phyloP scores from a whole-genome alignment of 2,797 vertebrate genomes.

The Neomorphus geoffroyi region DNA sequence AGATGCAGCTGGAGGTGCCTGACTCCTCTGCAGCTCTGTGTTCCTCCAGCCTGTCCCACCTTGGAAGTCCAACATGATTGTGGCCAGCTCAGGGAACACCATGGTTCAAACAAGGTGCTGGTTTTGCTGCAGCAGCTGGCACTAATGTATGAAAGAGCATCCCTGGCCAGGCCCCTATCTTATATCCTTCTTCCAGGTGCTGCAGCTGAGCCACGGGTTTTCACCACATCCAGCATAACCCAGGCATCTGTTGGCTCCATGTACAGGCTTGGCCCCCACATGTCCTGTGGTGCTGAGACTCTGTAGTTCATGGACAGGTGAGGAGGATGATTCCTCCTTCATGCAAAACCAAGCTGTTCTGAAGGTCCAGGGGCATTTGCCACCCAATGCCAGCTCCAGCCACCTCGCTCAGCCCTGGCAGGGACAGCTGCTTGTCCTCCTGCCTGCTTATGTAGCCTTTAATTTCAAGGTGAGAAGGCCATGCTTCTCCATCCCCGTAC shows the following conservation, averaged over 20 bases:
- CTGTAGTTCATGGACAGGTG: background rate
- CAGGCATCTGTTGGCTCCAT: background rate
- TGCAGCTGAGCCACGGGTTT: rapidly evolving
- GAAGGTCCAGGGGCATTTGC: background rate
- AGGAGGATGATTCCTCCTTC: background rate
- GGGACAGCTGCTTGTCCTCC: background rate
- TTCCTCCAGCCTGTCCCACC: background rate
- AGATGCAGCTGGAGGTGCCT: background rate
- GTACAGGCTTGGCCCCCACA: rapidly evolving
- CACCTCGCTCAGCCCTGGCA: rapidly evolving
- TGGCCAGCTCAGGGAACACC: background rate
- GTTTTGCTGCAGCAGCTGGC: background rate
- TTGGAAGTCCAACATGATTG: background rate
- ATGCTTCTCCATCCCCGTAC: rapidly evolving
- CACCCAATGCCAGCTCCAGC: background rate
- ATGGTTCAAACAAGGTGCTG: rapidly evolving
- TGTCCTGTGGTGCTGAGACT: rapidly evolving
- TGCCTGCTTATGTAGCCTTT: background rate
- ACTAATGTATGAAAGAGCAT: background rate
- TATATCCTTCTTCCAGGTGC: background rate
- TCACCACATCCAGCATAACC: background rate
- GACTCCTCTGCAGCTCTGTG: background rate
- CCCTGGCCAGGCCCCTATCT: background rate
- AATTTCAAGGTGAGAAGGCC: background rate
- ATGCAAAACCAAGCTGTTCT: background rate